phyloP scores from a whole-genome alignment of 2,888 invertebrate species.

The Phrixothrix hirtus region DNA sequence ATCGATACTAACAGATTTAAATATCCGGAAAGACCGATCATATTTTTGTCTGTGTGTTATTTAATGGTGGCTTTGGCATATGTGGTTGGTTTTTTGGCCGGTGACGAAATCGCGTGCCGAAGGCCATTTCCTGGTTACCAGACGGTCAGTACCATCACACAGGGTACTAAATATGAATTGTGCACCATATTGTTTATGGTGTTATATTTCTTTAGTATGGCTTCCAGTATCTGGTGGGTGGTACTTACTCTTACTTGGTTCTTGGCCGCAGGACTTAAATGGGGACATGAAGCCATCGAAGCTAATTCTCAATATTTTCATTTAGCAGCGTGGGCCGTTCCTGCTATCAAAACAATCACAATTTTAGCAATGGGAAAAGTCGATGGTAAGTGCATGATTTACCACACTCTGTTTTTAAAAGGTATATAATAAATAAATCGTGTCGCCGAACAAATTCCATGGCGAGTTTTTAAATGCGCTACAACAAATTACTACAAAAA shows the following conservation, averaged over 20 bases:
- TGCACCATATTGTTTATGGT: slow-evolving; percentile 97
- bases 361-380: slow-evolving; percentile 95
- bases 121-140: slow-evolving; percentile 78
- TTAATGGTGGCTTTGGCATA: slow-evolving; percentile 92
- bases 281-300: slow-evolving; percentile 98
- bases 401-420: background rate
- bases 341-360: slow-evolving; percentile 93
- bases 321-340: slow-evolving; percentile 96
- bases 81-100: slow-evolving; percentile 81
- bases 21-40: slow-evolving; percentile 97
- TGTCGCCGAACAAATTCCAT: background rate
- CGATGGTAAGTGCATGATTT: slow-evolving; percentile 73
- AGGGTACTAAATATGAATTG: slow-evolving; percentile 80
- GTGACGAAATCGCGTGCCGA: slow-evolving; percentile 81
- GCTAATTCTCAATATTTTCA: slow-evolving; percentile 97
- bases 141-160: slow-evolving; percentile 83
- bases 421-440: background rate
- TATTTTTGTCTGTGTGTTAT: slow-evolving; percentile 95
- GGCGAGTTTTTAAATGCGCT: too few species aligned
- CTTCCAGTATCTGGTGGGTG: slow-evolving; percentile 98
- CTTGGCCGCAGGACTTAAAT: slow-evolving; percentile 92
- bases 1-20: slow-evolving; percentile 94
- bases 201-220: slow-evolving; percentile 95
- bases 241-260: slow-evolving; percentile 96
- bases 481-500: too few species aligned